These are phyloP conservation scores for Plagodis dolabraria DNA, from an alignment of 2,888 invertebrate species.

Conservation along the genomic window DNA sequence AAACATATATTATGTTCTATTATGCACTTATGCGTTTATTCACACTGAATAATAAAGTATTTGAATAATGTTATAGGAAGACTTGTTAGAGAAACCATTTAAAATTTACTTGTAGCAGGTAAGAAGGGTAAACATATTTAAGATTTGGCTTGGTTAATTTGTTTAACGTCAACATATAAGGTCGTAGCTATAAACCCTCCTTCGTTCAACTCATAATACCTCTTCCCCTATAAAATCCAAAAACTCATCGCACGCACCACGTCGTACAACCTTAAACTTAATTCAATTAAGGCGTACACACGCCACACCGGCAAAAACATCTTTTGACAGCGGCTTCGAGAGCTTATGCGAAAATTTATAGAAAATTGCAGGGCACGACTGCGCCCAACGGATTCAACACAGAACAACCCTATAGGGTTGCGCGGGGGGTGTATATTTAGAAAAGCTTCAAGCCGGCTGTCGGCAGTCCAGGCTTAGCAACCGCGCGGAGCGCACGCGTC, in stretches of 20 bases:
- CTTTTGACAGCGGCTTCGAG: conserved; percentile 80
- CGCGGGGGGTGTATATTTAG: conserved; percentile 82
- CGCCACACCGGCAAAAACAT: conserved; percentile 72
- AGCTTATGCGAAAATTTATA: conserved; percentile 83
- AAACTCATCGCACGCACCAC: conserved; percentile 11
- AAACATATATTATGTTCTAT: too few relatives aligned
- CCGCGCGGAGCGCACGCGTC: conserved; percentile 64
- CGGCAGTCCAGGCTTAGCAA: conserved; percentile 72
- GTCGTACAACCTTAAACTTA: conserved; percentile 53
- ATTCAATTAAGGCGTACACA: conserved; percentile 72
- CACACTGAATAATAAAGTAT: too few relatives aligned
- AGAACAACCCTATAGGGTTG: conserved; percentile 39
- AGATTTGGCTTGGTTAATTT: too few relatives aligned
- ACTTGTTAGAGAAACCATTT: too few relatives aligned
- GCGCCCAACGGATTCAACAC: conserved; percentile 51
- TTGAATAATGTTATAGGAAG: too few relatives aligned
- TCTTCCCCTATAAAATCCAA: conserved; percentile 3
- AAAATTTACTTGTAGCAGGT: too few relatives aligned
- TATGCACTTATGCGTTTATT: too few relatives aligned
- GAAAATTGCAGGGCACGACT: conserved; percentile 81
- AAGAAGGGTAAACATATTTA: too few relatives aligned
- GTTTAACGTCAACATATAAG: too few relatives aligned
- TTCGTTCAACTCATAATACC: background rate
- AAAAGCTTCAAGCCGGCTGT: conserved; percentile 63
- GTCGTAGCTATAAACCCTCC: background rate